These are phyloP conservation scores for Sesia bembeciformis DNA, from an alignment of 2,888 invertebrate species.

Conservation along the genomic window DNA sequence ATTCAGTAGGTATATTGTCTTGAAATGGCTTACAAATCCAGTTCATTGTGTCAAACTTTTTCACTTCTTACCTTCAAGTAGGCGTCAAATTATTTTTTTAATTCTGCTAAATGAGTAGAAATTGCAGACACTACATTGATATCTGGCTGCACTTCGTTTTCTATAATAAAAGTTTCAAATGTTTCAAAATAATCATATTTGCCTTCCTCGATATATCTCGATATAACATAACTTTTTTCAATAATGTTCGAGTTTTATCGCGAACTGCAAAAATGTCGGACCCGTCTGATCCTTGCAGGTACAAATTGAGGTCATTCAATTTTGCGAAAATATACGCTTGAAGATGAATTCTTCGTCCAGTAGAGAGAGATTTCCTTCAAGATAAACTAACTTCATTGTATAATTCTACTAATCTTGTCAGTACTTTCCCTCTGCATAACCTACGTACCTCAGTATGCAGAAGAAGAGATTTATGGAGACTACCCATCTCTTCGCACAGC, in stretches of 20 bases:
- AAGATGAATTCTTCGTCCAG: too few relatives aligned
- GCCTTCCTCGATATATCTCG: not conserved
- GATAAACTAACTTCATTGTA: too few relatives aligned
- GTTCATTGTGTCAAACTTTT: not conserved
- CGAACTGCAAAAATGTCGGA: not conserved
- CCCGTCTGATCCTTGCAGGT: not conserved
- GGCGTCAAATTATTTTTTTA: not conserved
- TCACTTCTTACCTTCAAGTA: not conserved
- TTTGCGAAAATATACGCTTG: not conserved
- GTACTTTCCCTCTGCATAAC: too few relatives aligned
- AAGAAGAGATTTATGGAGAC: too few relatives aligned
- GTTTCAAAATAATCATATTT: not conserved
- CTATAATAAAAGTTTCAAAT: not conserved
- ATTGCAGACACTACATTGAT: not conserved
- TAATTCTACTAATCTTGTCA: too few relatives aligned
- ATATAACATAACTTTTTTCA: not conserved
- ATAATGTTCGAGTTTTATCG: not conserved
- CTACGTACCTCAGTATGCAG: too few relatives aligned
- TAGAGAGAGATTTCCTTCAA: too few relatives aligned
- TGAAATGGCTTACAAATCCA: not conserved
- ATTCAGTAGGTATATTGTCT: not conserved
- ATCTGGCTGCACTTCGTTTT: not conserved
- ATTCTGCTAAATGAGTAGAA: conserved; percentile 1
- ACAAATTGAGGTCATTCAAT: not conserved
- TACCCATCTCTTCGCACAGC: too few relatives aligned